phyloP scores from a whole-genome alignment of 2,888 invertebrate genomes.

The Hydriomena furcata region DNA sequence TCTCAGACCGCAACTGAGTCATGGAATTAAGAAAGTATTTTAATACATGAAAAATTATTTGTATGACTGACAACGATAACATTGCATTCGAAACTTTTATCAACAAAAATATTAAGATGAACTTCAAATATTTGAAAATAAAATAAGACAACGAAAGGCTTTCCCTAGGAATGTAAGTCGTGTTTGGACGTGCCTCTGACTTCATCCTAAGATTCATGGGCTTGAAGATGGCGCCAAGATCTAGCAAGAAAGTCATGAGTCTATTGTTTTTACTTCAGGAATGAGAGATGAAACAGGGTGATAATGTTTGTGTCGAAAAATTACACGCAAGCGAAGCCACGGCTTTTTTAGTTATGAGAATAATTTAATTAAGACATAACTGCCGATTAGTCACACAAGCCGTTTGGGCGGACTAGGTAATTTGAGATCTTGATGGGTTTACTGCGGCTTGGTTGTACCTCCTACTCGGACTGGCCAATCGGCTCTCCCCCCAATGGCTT shows the following conservation, averaged over 20 bases:
- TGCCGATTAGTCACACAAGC: constrained; percentile 80
- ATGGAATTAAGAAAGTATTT: constrained; percentile 61
- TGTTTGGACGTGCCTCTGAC: too few relatives aligned
- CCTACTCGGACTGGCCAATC: constrained; percentile 73
- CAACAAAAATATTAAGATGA: too few relatives aligned
- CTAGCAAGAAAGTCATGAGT: too few relatives aligned
- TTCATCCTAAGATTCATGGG: too few relatives aligned
- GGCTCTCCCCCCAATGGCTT: constrained; percentile 58
- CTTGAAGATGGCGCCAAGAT: too few relatives aligned
- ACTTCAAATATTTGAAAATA: too few relatives aligned
- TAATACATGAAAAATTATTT: neutral
- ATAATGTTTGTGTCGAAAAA: neutral
- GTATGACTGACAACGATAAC: constrained; percentile 1
- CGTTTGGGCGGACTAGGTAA: constrained; percentile 79
- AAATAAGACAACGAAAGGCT: too few relatives aligned
- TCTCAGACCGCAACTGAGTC: constrained; percentile 66
- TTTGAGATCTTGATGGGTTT: constrained; percentile 77
- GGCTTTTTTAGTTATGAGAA: constrained; percentile 32
- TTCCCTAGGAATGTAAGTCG: too few relatives aligned
- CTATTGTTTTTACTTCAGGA: too few relatives aligned
- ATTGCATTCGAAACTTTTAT: too few relatives aligned
- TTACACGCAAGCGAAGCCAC: constrained; percentile 2
- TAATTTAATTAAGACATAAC: constrained; percentile 82
- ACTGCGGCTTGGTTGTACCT: constrained; percentile 70
- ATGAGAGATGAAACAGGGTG: neutral